Conservation (phyloP, 2,888 invertebrate species). For the Cosmorhoe ocellata region DNA sequence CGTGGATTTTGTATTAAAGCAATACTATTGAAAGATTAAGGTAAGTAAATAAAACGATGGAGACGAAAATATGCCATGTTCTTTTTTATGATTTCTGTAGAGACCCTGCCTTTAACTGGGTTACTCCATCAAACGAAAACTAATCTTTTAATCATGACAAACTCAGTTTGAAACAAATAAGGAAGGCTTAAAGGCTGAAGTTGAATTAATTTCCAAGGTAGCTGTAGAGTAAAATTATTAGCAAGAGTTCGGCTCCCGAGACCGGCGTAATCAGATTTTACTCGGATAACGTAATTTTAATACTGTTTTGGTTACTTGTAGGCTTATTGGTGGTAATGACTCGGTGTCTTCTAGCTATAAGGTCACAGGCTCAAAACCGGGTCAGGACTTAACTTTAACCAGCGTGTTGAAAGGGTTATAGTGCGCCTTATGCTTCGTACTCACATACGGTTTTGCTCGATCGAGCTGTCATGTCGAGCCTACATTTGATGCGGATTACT, state of each 20-base stretch:
- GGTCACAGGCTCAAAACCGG: background rate
- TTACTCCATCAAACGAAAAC: constrained; percentile 17
- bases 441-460: too few species aligned
- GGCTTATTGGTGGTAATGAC: background rate
- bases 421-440: too few species aligned
- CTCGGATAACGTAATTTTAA: constrained; percentile 7
- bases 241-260: constrained; percentile 7
- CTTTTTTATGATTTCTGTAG: too few species aligned
- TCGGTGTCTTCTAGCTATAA: background rate
- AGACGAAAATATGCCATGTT: too few species aligned
- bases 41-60: too few species aligned
- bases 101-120: background rate
- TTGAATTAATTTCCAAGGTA: constrained; percentile 21
- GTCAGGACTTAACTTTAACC: too few species aligned
- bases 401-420: too few species aligned
- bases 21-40: too few species aligned
- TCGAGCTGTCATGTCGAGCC: too few species aligned
- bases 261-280: constrained; percentile 9
- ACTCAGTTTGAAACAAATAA: constrained; percentile 18
- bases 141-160: constrained; percentile 17
- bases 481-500: too few species aligned
- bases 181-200: constrained; percentile 18
- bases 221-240: constrained; percentile 13
- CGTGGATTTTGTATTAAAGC: too few species aligned
- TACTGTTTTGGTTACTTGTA: constrained; percentile 10